Percentiles rank a stretch among this genome's conserved stretches.
phyloP scores from a whole-genome alignment of 2,797 vertebrate genomes.

The Cygnus olor region DNA sequence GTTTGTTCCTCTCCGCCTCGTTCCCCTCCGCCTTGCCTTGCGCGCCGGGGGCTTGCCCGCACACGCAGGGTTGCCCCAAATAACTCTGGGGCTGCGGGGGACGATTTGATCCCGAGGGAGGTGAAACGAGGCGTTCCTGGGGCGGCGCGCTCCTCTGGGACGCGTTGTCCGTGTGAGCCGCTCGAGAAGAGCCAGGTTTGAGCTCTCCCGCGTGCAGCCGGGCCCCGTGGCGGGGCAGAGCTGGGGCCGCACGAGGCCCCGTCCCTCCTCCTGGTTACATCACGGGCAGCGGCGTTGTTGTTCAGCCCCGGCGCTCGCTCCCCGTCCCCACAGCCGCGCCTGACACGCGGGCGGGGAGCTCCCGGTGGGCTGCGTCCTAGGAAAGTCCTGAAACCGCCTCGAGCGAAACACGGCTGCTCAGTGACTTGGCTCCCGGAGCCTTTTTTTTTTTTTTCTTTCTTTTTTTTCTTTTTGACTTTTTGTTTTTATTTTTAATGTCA shows the following conservation, averaged over 20 bases:
- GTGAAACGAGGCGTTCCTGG: background rate
- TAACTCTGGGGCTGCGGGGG: background rate
- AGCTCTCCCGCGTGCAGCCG: background rate
- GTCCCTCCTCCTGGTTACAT: slow-evolving; percentile 18
- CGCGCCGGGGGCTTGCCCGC: background rate
- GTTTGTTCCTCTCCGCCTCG: background rate
- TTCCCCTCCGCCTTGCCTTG: background rate
- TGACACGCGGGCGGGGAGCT: fast-evolving
- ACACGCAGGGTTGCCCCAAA: slow-evolving; percentile 36
- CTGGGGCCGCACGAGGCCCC: background rate
- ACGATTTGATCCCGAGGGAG: background rate
- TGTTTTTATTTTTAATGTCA: background rate
- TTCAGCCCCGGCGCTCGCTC: fast-evolving
- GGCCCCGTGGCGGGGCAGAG: background rate
- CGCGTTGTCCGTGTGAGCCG: fast-evolving
- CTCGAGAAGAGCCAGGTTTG: background rate
- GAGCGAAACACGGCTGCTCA: background rate
- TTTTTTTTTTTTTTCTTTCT: background rate
- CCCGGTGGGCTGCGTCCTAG: background rate
- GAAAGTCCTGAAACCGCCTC: background rate
- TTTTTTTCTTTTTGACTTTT: background rate
- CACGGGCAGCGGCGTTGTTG: background rate
- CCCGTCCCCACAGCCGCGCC: background rate
- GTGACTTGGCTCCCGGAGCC: fast-evolving
- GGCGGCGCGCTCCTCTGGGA: background rate